Conservation (phyloP, 2,797 vertebrate species). For the Potorous gilbertii region DNA sequence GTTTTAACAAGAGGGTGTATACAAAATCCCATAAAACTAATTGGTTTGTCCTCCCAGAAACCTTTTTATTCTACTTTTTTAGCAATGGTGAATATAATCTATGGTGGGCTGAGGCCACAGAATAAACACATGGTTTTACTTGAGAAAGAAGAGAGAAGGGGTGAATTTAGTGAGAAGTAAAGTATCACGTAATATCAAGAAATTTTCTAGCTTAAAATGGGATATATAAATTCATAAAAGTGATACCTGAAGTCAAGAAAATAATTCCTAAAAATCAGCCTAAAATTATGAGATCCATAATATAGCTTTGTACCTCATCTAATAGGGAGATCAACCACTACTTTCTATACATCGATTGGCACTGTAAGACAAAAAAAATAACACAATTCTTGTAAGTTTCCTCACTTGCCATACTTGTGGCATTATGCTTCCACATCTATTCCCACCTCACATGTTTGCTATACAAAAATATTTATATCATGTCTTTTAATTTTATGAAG, state of each 20-base stretch:
- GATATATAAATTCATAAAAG: not conserved
- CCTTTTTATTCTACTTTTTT: not conserved
- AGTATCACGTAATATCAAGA: not conserved
- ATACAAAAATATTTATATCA: not conserved
- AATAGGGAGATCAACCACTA: no score
- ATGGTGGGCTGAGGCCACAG: not conserved
- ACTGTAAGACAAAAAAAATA: not conserved
- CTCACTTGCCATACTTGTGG: not conserved
- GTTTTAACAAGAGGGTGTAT: not conserved
- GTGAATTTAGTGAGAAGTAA: not conserved
- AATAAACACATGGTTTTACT: not conserved
- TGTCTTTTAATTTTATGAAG: no score
- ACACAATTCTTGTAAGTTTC: not conserved
- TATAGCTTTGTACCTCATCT: no score
- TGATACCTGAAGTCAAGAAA: not conserved
- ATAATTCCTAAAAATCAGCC: not conserved
- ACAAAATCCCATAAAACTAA: not conserved
- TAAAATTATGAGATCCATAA: no score
- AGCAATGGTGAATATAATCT: not conserved
- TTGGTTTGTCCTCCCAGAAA: not conserved
- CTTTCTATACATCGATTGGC: not conserved
- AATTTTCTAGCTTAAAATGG: not conserved
- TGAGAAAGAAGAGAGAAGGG: not conserved
- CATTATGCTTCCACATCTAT: not conserved
- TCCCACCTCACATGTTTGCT: not conserved